Base-by-base conservation (phyloP, 37 sponge, comb jelly and placozoan species). In the Chondrilla cf. caribensis region DNA sequence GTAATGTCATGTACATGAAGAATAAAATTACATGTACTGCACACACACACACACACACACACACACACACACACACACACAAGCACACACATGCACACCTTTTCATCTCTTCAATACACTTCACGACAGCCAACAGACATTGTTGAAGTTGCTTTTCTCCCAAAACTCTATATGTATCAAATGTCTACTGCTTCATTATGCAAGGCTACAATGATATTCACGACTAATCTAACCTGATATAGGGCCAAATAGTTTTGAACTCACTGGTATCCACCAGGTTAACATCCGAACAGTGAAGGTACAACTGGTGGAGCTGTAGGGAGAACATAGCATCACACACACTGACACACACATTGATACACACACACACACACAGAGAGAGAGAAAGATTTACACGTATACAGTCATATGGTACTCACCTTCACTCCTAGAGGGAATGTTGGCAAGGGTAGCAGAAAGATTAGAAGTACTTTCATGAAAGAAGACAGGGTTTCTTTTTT, bases 201-300 rank as follows among this genome's bases (percentile, higher is more conserved):
- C 64, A 9, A 29, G 64, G 15, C 29, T 62, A 62, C 29, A 62
- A 64, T 33, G 11, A 32, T 42, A 42, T 66, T 21, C 25, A 70
- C 1, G 24, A 65, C 43, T 18, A 25, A 17, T 8, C 44, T 47
- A 37, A 88, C 89, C 77, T 91, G 29, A 91, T 41, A 3, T 76
- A 58, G 2, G 21, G 78, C 87, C 88, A 91, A 25, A 82, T 88
- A 14, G 82, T 33, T 40, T 84, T 43, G 41, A 91, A 91, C 15
- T 84, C 57, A 18, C 14, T 22, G 14, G 51, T 33, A 21, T 84
- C 85, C 3, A 72, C 79, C 38, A 87, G 40, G 41, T 81, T 57
- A 19, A 19, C 14, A 67, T 78, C 82, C 38, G 87, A 60, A 58
- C 83, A 65, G 9, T 65, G 54, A 29, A n/a, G 37, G 57, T 82